Evolutionary conservation across 2,888 invertebrate genomes (phyloP).

Genomic region (Plagiodera versicolora): DNA sequence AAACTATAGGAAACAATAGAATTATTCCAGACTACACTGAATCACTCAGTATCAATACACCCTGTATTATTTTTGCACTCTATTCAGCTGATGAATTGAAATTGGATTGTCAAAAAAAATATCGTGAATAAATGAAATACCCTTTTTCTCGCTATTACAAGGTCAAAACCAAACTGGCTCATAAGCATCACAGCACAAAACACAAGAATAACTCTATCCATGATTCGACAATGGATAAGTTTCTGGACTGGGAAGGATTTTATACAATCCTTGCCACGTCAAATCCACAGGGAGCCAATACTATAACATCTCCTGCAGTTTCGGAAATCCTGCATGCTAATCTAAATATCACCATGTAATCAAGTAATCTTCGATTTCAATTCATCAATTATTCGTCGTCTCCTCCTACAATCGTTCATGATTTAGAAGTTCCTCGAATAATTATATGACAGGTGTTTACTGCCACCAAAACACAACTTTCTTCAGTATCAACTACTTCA

Average conservation of each 20-base stretch:
- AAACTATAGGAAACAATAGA: too few species aligned
- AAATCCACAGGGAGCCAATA: slow-evolving; percentile 39
- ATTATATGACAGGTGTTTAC: too few species aligned
- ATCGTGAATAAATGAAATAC: slow-evolving; percentile 11
- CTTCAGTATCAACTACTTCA: too few species aligned
- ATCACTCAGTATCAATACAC: too few species aligned
- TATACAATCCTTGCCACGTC: slow-evolving; percentile 38
- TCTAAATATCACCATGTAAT: slow-evolving; percentile 29
- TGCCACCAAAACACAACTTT: too few species aligned
- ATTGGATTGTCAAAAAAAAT: too few species aligned
- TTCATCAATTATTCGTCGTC: slow-evolving; percentile 12
- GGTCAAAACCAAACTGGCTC: slow-evolving; percentile 21
- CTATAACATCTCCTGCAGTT: slow-evolving; percentile 47
- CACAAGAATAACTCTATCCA: slow-evolving; percentile 37
- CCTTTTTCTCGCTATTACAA: slow-evolving; percentile 20
- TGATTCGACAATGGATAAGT: slow-evolving; percentile 34
- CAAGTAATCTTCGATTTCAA: slow-evolving; percentile 10
- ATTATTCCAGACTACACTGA: too few species aligned
- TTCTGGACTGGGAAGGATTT: slow-evolving; percentile 31
- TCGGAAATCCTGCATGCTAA: slow-evolving; percentile 38
- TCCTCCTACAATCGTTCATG: too few species aligned
- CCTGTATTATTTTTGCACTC: too few species aligned
- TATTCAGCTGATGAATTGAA: too few species aligned
- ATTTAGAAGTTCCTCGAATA: too few species aligned
- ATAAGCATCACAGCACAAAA: slow-evolving; percentile 35